A percentile compares a stretch with the other conserved stretches of the same genome.
Evolutionary conservation across 2,888 invertebrate species (phyloP).

Genomic region (Cryptocephalus primarius): DNA sequence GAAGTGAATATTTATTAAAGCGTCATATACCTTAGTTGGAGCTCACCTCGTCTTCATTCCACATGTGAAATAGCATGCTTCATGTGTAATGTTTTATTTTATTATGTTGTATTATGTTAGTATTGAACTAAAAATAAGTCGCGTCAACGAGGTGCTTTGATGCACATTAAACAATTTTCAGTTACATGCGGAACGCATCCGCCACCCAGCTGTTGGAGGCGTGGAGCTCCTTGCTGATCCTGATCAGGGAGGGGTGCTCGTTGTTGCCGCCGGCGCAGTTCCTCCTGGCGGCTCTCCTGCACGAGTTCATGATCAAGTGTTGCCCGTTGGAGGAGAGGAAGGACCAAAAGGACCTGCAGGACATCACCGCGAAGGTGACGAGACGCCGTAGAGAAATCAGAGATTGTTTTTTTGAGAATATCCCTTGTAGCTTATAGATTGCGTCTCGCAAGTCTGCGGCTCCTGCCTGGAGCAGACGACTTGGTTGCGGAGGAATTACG

Average conservation of each 20-base stretch:
- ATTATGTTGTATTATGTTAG: too few species aligned
- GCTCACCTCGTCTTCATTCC: too few species aligned
- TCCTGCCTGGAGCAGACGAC: slow-evolving; percentile 85
- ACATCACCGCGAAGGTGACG: slow-evolving; percentile 52
- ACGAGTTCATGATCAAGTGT: slow-evolving; percentile 74
- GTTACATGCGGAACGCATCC: slow-evolving; percentile 55
- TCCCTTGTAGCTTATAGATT: slow-evolving; percentile 55
- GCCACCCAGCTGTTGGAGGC: slow-evolving; percentile 63
- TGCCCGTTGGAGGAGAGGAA: slow-evolving; percentile 66
- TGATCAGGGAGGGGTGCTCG: slow-evolving; percentile 63
- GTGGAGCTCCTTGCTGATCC: slow-evolving; percentile 63
- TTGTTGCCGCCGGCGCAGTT: slow-evolving; percentile 70
- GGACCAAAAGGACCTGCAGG: slow-evolving; percentile 70
- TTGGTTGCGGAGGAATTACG: slow-evolving; percentile 72
- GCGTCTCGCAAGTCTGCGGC: slow-evolving; percentile 74
- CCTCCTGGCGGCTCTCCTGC: slow-evolving; percentile 63
- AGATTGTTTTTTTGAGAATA: neutral
- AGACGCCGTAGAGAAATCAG: too few species aligned
- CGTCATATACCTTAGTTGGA: too few species aligned
- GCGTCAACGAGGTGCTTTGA: too few species aligned
- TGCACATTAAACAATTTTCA: slow-evolving; percentile 16
- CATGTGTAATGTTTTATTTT: too few species aligned
- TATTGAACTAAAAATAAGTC: too few species aligned
- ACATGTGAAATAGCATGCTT: too few species aligned
- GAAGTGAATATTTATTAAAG: too few species aligned